Evolutionary conservation across 2,113 vertebrate genomes (phyloP), one percentile per base, ranked within the genome.

Genomic region (Galemys pyrenaicus): DNA sequence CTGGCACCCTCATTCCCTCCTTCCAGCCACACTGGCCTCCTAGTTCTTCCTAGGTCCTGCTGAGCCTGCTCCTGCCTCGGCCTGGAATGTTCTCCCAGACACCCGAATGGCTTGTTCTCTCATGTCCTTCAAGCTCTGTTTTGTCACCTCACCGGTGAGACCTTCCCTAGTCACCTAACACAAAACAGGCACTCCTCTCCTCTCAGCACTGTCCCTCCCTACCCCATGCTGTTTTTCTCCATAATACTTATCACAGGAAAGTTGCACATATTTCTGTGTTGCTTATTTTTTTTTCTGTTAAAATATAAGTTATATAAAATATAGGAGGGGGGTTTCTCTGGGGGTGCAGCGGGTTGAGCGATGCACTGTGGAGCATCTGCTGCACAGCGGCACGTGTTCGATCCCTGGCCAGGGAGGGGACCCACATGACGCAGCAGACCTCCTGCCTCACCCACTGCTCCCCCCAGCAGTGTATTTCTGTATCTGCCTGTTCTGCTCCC

Each of bases 151-250:
- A 78, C 54, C 81, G 58, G 82, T 32, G 51, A 94, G 24, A 26
- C 2, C n/a, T 96, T 88, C 88, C 79, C n/a, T 81, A 51, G 81
- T 67, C 41, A 62, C 17, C 39, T 78, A 49, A 35, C 44, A 89
- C 51, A 77, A 84, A 64, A 51, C 1, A 44, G 16, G 22, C 6
- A 85, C 81, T 71, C 9, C 41, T 16, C 6, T 82, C 65, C 19
- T 83, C 58, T 75, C 20, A 87, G 39, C 30, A 90, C 35, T 71
- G 20, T 49, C 49, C 32, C 26, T 49, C 49, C 32, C 51, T 37
- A 19, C n/a, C n/a, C 35, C 15, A 54, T 94, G 44, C 44, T 83
- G 24, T 85, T 95, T 86, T 92, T 82, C 58, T 78, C 85, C 32
- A 4, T 73, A 83, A 41, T 71, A 60, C 9, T 86, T 35, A 75